Evolutionary conservation across 2,888 invertebrate species (phyloP), one percentile per base, ranked within the genome.

Genomic region (Scotopteryx bipunctaria): DNA sequence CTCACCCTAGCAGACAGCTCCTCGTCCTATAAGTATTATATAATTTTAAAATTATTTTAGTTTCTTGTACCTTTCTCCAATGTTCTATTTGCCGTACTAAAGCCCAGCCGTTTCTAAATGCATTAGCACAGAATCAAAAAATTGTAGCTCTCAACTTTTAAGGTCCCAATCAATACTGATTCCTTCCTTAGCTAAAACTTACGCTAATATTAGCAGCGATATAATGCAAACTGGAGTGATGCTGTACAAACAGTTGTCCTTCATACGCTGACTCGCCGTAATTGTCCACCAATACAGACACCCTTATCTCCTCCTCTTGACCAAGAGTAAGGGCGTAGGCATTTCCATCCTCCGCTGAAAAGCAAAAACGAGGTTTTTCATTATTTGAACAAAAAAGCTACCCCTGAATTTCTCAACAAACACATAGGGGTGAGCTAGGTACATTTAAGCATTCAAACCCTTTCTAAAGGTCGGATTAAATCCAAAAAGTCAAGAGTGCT

Each of bases 251-350:
- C 14, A 98, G 75, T 68, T 95, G 94, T 0, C 97, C 94, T 79
- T 97, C 97, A 71, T 98, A 98, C 0, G 98, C 98, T 0, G 97
- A 95, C 76, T 99, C 98, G 0, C 94, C 95, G 14, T 91, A 78
- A 80, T 99, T 99, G 45, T 92, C 92, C 0, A 97, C 93, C 5
- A 92, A 92, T 6, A 97, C 92, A 21, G 94, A 93, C 0, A 99
- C 88, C 44, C 94, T 92, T 17, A 98, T 92, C 73, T 96, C 96
- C 48, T 95, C 93, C 44, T 93, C 93, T 67, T 95, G 93, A 0
- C 97, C 97, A 64, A 97, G 81, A 13, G 92, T 92, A 3, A 93
- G 68, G 0, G 89, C 85, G 61, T 92, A 93, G 2, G 86, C 71
- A 37, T 78, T 74, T 23, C 81, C 82, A 65, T 75, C 89, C 51